Evolutionary conservation across 2,113 vertebrate species (phyloP), one percentile per base, ranked within the genome.

Genomic region (Peromyscus maniculatus): DNA sequence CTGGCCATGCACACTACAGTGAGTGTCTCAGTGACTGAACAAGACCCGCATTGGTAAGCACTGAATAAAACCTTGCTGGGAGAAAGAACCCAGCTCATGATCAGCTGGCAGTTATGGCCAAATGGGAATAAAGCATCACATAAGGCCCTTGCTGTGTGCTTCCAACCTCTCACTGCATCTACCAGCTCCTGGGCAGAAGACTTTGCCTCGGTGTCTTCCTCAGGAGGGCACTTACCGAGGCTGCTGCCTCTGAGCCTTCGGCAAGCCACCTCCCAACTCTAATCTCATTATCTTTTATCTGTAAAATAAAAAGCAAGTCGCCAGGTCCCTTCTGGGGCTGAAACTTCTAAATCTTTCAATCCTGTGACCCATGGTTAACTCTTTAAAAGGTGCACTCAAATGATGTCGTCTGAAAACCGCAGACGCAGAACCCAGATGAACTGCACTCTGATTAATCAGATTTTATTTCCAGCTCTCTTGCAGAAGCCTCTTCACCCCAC

Each of bases 301-400:
- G 43, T 72, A 22, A 79, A 94, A 57, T 89, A 59, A 95, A 74
- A 86, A 91, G 89, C 28, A 57, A 84, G 43, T 62, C 59, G 91
- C n/a, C 80, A 62, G 10, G 13, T 88, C 57, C 66, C 71, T 86
- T 55, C 89, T 88, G 36, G 46, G 79, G 28, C 89, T 69, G 24
- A 90, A 52, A 87, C 12, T 31, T 90, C 69, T 43, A 87, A 92
- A 91, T 75, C 90, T 89, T 95, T 75, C 88, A 92, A 77, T 66
- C 59, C 71, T 91, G 33, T 26, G 80, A n/a, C 43, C 57, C 49
- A 46, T 28, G 49, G 36, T 71, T 92, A 91, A 79, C 39, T 9
- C 43, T 88, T 91, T 69, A 39, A 89, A 87, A 28, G 84, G 43
- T 1, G 31, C 17, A 79, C 9, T 91, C 57, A 16, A 43, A 69